These are phyloP conservation scores for Somateria mollissima DNA, from an alignment of 2,797 vertebrate species.

Conservation along the genomic window DNA sequence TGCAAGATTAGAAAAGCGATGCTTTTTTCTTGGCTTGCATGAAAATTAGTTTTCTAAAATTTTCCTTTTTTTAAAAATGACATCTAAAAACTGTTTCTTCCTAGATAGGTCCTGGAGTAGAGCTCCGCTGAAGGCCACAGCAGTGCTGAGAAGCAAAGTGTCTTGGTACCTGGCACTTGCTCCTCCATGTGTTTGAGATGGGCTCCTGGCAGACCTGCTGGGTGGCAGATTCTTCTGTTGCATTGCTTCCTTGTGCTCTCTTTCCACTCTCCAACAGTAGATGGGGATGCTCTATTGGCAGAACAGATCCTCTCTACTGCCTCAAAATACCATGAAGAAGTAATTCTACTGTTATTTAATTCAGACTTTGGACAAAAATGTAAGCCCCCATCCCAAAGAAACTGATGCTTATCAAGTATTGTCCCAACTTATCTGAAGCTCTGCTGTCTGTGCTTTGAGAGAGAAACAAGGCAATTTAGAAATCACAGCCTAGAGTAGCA, in stretches of 20 bases:
- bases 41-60: background rate
- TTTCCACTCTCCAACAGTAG: slow-evolving; percentile 4
- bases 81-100: background rate
- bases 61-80: fast-evolving
- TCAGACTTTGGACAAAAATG: background rate
- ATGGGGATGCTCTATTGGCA: slow-evolving; percentile 17
- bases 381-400: background rate
- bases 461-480: background rate
- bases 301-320: background rate
- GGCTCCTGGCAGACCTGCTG: background rate
- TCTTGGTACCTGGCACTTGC: fast-evolving
- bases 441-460: background rate
- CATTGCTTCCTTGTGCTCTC: background rate
- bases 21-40: background rate
- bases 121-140: background rate
- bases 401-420: background rate
- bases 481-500: background rate
- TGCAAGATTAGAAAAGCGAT: background rate
- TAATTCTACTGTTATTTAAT: background rate
- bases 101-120: background rate
- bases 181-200: background rate
- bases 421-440: background rate
- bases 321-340: background rate
- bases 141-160: background rate
- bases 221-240: background rate